Evolutionary conservation across 1,140 invertebrate genomes (phyloP).

Genomic region (Drosophila nigromelanica): DNA sequence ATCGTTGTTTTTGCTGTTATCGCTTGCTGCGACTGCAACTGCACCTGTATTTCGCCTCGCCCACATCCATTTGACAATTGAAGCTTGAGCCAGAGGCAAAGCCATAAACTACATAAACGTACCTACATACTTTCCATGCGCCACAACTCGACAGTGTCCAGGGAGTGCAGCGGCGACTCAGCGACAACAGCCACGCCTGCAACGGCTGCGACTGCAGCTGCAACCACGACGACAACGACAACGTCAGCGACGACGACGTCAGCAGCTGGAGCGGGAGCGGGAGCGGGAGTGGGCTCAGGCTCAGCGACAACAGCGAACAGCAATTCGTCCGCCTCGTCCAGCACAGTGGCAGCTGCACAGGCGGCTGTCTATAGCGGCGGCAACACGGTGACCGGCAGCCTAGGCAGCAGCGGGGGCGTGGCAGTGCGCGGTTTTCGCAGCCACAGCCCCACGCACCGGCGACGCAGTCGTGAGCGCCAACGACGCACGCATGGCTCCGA

Average conservation of each 20-base stretch:
- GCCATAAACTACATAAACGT: conserved; percentile 42
- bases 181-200: conserved; percentile 46
- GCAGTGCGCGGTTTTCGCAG: conserved; percentile 78
- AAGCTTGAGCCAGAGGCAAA: conserved; percentile 16
- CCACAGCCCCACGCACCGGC: conserved; percentile 80
- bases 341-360: conserved; percentile 80
- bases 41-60: conserved; percentile 3
- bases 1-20: conserved; percentile 26
- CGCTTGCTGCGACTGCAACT: conserved; percentile 14
- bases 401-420: conserved; percentile 65
- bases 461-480: conserved; percentile 79
- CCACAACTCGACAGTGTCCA: conserved; percentile 79
- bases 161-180: conserved; percentile 72
- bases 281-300: conserved; percentile 21
- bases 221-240: conserved; percentile 27
- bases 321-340: conserved; percentile 73
- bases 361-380: conserved; percentile 78
- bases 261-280: conserved; percentile 16
- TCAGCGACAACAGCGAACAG: conserved; percentile 58
- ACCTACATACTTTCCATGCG: conserved; percentile 69
- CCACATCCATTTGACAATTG: conserved; percentile 25
- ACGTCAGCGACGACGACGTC: conserved; percentile 31
- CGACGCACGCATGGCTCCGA: conserved; percentile 78
- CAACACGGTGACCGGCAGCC: conserved; percentile 78
- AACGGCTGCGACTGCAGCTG: conserved; percentile 42